Evolutionary conservation across 1,140 invertebrate species (phyloP).

Genomic region (Melanaphis sacchari): DNA sequence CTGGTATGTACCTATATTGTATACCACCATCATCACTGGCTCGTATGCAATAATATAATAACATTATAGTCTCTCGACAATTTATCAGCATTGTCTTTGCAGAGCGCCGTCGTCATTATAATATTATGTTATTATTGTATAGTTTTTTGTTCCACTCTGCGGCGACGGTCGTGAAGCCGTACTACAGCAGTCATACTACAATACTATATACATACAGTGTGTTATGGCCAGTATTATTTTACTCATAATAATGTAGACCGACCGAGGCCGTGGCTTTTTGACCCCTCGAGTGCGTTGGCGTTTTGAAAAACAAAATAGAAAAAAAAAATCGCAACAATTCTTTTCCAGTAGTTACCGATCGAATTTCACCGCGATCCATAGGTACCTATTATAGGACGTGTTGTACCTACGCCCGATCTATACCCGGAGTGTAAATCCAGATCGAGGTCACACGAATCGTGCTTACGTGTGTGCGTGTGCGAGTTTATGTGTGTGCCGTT

Average conservation of each 20-base stretch:
- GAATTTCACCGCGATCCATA: constrained; percentile 40
- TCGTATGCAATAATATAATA: neutral
- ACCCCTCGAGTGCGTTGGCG: constrained; percentile 33
- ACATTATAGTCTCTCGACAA: neutral
- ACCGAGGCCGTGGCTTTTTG: constrained; percentile 39
- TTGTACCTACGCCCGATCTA: neutral
- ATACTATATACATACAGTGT: neutral
- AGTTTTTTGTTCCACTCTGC: neutral
- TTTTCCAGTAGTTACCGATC: neutral
- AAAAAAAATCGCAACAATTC: neutral
- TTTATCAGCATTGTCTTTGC: constrained; percentile 4
- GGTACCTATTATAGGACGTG: neutral
- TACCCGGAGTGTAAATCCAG: constrained; percentile 38
- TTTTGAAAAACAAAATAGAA: neutral
- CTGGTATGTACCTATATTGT: neutral
- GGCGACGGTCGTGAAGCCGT: neutral
- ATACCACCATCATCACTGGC: neutral
- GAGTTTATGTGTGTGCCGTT: neutral
- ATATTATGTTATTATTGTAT: neutral
- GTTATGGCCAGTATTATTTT: neutral
- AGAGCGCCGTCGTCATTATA: neutral
- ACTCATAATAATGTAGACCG: neutral
- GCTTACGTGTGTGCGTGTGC: neutral
- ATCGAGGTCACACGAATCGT: constrained; percentile 52
- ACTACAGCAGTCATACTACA: neutral